Percentiles rank a stretch among this genome's conserved stretches.
These are phyloP conservation scores for Diabrotica undecimpunctata DNA, from an alignment of 1,140 invertebrate genomes.

Conservation along the genomic window DNA sequence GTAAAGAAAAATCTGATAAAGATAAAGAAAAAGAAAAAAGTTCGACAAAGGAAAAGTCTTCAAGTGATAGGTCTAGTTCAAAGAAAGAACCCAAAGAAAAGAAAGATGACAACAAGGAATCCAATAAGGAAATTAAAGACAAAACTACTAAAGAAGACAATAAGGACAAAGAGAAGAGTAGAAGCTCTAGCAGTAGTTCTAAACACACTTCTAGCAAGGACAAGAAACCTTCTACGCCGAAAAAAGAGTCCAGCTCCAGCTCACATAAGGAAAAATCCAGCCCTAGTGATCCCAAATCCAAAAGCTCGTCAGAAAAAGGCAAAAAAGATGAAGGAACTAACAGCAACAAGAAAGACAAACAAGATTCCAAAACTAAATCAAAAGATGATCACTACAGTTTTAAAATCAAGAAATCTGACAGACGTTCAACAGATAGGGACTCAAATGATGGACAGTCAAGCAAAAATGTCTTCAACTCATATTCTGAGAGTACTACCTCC, in stretches of 20 bases:
- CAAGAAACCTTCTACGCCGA: slow-evolving; percentile 20
- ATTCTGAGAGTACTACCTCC: slow-evolving; percentile 25
- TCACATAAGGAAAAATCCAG: slow-evolving; percentile 34
- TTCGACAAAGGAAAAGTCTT: slow-evolving; percentile 10
- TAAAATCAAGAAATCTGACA: slow-evolving; percentile 50
- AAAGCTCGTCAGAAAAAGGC: slow-evolving; percentile 26
- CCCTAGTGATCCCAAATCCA: slow-evolving; percentile 29
- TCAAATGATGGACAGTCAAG: slow-evolving; percentile 53
- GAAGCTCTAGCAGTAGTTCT: slow-evolving; percentile 42
- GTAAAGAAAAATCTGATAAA: slow-evolving; percentile 19
- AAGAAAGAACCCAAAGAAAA: slow-evolving; percentile 4
- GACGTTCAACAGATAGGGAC: slow-evolving; percentile 56
- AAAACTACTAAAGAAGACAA: slow-evolving; percentile 23
- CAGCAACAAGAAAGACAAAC: slow-evolving; percentile 40
- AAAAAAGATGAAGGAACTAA: slow-evolving; percentile 23
- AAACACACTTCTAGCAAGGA: slow-evolving; percentile 19
- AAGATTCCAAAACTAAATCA: slow-evolving; percentile 49
- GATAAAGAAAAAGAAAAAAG: slow-evolving; percentile 26
- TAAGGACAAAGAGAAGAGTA: slow-evolving; percentile 46
- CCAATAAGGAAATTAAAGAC: slow-evolving; percentile 11
- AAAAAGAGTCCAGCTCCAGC: slow-evolving; percentile 25
- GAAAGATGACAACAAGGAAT: slow-evolving; percentile 12
- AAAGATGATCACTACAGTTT: slow-evolving; percentile 56
- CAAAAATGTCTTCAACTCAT: slow-evolving; percentile 25
- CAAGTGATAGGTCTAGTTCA: not conserved